These are phyloP conservation scores for Sepioteuthis lessoniana DNA, from an alignment of 2,888 invertebrate genomes.

Conservation along the genomic window DNA sequence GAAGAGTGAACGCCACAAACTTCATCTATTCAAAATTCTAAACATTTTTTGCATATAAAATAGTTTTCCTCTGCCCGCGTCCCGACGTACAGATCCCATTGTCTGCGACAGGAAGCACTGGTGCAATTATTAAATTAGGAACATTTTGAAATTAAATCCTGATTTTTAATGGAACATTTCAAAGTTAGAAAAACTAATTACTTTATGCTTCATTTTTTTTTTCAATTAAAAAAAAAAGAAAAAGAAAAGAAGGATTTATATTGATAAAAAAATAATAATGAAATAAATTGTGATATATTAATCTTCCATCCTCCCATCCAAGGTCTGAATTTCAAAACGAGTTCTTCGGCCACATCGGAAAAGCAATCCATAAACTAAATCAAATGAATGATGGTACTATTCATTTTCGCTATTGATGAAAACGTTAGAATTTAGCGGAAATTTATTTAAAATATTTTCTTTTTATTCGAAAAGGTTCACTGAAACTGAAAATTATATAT, in stretches of 20 bases:
- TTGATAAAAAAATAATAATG: background rate
- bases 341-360: background rate
- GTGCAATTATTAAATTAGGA: background rate
- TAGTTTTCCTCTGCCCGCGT: background rate
- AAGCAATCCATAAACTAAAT: no score
- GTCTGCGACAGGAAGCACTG: background rate
- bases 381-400: background rate
- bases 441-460: background rate
- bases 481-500: no score
- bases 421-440: background rate
- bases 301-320: background rate
- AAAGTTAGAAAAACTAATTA: background rate
- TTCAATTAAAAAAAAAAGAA: background rate
- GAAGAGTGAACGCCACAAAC: no score
- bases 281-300: background rate
- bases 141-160: background rate
- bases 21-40: no score
- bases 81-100: background rate
- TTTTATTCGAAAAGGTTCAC: no score
- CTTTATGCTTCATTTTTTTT: background rate
- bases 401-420: background rate
- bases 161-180: conserved; percentile 14
- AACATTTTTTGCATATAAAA: background rate
- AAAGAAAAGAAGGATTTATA: background rate
- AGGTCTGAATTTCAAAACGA: background rate